These are phyloP conservation scores for Ariolimax columbianus DNA, from an alignment of 2,888 invertebrate species.

Conservation along the genomic window DNA sequence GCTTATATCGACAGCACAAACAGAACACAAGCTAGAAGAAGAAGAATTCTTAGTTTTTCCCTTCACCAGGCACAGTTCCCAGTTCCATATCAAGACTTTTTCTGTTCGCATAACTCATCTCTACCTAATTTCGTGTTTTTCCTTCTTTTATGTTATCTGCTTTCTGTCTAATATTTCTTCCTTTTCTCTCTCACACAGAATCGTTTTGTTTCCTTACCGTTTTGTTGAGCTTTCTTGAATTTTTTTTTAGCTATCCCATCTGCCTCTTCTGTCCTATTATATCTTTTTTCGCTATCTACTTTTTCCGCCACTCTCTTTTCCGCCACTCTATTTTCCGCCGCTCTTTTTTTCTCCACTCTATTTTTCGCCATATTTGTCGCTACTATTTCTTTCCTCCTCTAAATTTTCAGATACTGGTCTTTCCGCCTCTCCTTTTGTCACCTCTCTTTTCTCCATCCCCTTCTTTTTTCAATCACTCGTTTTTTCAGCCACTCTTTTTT, in stretches of 20 bases:
- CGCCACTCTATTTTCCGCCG: constrained; percentile 9
- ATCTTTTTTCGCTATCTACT: constrained; percentile 4
- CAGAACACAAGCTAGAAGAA: too few species aligned
- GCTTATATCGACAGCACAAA: too few species aligned
- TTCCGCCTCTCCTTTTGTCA: neutral
- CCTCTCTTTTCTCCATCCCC: neutral
- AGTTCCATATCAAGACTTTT: too few species aligned
- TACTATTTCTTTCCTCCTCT: neutral
- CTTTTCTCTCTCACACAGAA: neutral
- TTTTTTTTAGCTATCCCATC: neutral
- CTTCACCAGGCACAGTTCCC: too few species aligned
- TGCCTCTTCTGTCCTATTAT: constrained; percentile 2
- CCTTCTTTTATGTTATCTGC: too few species aligned
- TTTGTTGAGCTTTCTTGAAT: neutral
- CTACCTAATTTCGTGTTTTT: too few species aligned
- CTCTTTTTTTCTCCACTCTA: neutral
- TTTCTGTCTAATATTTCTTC: constrained; percentile 15
- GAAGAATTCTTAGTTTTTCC: too few species aligned
- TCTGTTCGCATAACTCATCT: too few species aligned
- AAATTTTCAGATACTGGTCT: neutral
- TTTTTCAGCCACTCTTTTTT: too few species aligned
- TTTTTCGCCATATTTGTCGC: neutral
- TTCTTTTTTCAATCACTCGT: neutral
- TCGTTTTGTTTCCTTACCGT: constrained; percentile 13
- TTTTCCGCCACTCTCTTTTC: neutral